Conservation (phyloP, 2,113 vertebrate species). For the Campylorhamphus procurvoides region DNA sequence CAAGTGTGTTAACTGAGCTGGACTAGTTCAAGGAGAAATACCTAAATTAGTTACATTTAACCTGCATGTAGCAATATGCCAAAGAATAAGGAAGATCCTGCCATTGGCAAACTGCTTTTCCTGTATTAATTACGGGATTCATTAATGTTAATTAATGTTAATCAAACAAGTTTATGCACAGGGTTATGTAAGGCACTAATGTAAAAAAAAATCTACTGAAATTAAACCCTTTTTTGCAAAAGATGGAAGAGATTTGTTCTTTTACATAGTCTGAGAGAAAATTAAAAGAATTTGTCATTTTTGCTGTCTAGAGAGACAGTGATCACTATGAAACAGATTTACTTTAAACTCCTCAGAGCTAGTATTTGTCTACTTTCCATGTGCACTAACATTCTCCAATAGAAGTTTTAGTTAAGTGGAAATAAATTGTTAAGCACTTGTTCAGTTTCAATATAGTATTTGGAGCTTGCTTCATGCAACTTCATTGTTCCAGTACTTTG, state of each 20-base stretch:
- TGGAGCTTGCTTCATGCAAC: not conserved
- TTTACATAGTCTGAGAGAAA: not conserved
- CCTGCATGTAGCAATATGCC: not conserved
- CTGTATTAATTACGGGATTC: not conserved
- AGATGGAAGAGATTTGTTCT: not conserved
- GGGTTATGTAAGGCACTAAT: not conserved
- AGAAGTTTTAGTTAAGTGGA: not conserved
- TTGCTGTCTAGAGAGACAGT: not conserved
- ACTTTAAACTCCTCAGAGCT: not conserved
- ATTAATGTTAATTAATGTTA: not conserved
- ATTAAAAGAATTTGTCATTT: not conserved
- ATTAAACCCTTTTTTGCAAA: not conserved
- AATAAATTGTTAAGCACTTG: not conserved
- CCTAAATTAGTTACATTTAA: not conserved
- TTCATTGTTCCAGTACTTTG: not conserved
- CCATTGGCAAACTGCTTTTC: not conserved
- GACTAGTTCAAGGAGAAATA: not conserved
- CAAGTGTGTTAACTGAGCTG: not conserved
- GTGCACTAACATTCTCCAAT: not conserved
- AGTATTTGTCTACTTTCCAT: not conserved
- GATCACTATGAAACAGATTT: not conserved
- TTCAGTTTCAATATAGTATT: not conserved
- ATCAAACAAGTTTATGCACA: not conserved
- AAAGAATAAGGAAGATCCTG: not conserved
- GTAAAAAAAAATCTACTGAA: not conserved